A percentile compares a stretch with the other conserved stretches of the same genome.
Evolutionary conservation across 1,140 invertebrate species (phyloP).

Genomic region (Pseudomyrmex pallidus): DNA sequence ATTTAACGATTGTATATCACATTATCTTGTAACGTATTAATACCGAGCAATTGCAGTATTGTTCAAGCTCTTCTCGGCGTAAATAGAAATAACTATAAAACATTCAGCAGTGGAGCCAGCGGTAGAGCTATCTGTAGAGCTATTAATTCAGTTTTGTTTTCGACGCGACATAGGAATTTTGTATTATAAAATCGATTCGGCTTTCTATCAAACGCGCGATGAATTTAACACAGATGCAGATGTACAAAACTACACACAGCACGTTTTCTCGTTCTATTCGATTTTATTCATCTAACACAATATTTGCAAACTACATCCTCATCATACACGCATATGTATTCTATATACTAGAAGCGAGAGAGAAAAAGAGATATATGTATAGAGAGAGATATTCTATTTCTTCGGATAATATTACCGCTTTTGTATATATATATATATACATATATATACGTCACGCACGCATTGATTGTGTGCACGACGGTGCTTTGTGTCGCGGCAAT

Average conservation of each 20-base stretch:
- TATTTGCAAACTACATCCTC: conserved; percentile 36
- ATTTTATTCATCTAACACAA: conserved; percentile 35
- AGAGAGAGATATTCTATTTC: neutral
- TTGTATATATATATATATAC: neutral
- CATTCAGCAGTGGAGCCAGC: neutral
- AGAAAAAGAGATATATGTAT: no score
- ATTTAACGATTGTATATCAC: neutral
- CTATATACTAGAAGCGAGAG: no score
- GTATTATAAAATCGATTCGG: conserved; percentile 37
- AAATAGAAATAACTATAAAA: neutral
- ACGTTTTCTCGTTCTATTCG: conserved; percentile 38
- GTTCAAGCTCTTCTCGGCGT: neutral
- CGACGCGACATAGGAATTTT: neutral
- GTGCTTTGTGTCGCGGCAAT: conserved; percentile 35
- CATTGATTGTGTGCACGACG: conserved; percentile 18
- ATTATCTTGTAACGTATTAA: neutral
- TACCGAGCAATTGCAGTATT: neutral
- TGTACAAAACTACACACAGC: conserved; percentile 7
- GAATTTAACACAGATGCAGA: conserved; percentile 17
- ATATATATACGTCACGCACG: neutral
- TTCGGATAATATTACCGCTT: conserved; percentile 38
- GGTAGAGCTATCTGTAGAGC: neutral
- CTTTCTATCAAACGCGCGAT: conserved; percentile 7
- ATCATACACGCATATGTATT: conserved; percentile 14
- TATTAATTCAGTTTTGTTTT: conserved; percentile 33